Conservation (phyloP, 1,140 invertebrate genomes). For the Meteorus sp. region DNA sequence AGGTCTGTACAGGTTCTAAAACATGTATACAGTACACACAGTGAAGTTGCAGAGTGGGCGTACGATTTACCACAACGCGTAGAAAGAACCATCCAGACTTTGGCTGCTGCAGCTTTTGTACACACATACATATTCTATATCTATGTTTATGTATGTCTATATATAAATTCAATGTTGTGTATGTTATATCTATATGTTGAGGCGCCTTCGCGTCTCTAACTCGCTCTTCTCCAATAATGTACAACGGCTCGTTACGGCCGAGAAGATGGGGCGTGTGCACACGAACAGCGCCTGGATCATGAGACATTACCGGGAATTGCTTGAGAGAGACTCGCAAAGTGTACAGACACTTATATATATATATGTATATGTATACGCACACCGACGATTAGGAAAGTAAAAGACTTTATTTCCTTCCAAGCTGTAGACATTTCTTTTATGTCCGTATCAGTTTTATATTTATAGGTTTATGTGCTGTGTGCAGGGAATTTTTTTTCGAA, state of each 20-base stretch:
- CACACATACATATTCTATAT: too few species aligned
- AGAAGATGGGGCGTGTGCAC: neutral
- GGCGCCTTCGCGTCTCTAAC: neutral
- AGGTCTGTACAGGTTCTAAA: too few species aligned
- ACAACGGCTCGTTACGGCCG: neutral
- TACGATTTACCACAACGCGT: constrained; percentile 1
- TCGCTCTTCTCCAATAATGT: neutral
- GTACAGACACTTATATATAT: too few species aligned
- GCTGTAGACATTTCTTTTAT: too few species aligned
- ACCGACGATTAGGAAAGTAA: neutral
- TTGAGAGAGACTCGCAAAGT: neutral
- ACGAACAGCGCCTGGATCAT: neutral
- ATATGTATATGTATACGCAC: too few species aligned
- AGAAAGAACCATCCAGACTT: neutral
- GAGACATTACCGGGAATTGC: constrained; percentile 5
- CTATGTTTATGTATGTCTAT: neutral
- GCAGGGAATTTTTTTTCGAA: too few species aligned
- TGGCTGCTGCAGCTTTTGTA: too few species aligned
- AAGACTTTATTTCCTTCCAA: too few species aligned
- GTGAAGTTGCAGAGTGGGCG: neutral
- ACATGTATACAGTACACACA: neutral
- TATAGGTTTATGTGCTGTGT: too few species aligned
- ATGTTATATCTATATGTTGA: neutral
- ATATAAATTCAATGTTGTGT: neutral
- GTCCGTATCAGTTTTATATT: too few species aligned